These are phyloP conservation scores for Lordiphosa fenestrarum DNA, from an alignment of 2,888 invertebrate genomes.

Conservation along the genomic window DNA sequence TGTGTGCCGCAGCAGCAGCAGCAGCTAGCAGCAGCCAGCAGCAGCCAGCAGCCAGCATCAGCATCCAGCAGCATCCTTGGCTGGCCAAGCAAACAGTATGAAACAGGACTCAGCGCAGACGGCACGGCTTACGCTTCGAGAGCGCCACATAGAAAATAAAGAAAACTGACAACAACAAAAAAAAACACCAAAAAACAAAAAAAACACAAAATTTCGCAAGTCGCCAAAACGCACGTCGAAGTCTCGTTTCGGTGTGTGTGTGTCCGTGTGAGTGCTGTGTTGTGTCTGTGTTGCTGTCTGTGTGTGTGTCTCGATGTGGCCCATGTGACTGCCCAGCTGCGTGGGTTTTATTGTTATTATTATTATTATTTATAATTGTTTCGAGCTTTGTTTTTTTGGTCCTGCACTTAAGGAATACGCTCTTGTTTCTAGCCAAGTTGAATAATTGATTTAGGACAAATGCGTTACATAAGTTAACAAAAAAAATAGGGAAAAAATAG, in stretches of 20 bases:
- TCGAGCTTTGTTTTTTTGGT: background rate
- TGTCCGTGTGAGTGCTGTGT: constrained; percentile 18
- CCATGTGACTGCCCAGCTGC: constrained; percentile 62
- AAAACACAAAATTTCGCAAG: constrained; percentile 1
- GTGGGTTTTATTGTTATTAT: constrained; percentile 18
- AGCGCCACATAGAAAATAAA: constrained; percentile 14
- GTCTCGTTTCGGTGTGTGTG: constrained; percentile 8
- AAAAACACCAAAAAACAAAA: constrained; percentile 25
- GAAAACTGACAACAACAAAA: constrained; percentile 13
- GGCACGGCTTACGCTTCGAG: constrained; percentile 71
- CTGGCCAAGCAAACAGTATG: constrained; percentile 51
- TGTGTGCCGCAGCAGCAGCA: constrained; percentile 31
- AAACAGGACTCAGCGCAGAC: constrained; percentile 75
- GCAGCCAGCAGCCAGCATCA: constrained; percentile 24
- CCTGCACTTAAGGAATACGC: background rate
- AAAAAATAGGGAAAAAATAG: constrained; percentile 9
- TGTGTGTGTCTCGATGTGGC: constrained; percentile 31
- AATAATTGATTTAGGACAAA: constrained; percentile 1
- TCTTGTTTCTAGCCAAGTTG: constrained; percentile 3
- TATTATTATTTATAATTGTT: constrained; percentile 1
- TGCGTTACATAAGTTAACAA: too few relatives aligned
- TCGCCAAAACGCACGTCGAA: constrained; percentile 11
- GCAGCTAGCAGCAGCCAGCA: constrained; percentile 25
- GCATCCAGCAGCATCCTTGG: constrained; percentile 32
- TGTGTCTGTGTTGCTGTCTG: constrained; percentile 33